These are phyloP conservation scores for Tipula vernalis DNA, from an alignment of 2,888 invertebrate species.

Conservation along the genomic window DNA sequence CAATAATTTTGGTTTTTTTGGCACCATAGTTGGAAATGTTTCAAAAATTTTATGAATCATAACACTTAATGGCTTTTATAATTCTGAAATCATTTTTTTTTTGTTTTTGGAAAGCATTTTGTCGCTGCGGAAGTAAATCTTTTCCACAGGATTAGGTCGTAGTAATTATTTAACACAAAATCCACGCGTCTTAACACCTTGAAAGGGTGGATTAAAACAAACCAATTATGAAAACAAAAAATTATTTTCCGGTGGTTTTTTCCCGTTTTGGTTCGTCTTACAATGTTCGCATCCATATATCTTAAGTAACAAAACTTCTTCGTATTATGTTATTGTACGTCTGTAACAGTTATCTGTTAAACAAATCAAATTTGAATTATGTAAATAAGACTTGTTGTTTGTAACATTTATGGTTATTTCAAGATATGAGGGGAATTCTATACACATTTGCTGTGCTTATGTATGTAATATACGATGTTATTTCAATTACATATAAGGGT, in stretches of 20 bases:
- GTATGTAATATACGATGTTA: neutral
- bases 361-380: neutral
- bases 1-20: neutral
- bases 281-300: neutral
- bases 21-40: neutral
- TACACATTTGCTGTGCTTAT: neutral
- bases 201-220: too few relatives aligned
- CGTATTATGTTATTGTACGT: neutral
- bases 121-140: neutral
- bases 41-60: neutral
- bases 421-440: neutral
- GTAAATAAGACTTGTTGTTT: neutral
- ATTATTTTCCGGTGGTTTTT: neutral
- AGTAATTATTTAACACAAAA: too few relatives aligned
- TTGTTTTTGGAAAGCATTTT: too few relatives aligned
- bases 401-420: neutral
- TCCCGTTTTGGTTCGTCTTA: too few relatives aligned
- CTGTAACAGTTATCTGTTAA: neutral
- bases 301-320: neutral
- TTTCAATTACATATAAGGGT: too few relatives aligned
- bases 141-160: too few relatives aligned
- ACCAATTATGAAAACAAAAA: too few relatives aligned
- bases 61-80: too few relatives aligned
- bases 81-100: too few relatives aligned
- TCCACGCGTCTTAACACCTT: too few relatives aligned